Percentiles rank a stretch among this genome's conserved stretches.
phyloP scores from a whole-genome alignment of 2,888 invertebrate species.

The Harpalus rufipes region DNA sequence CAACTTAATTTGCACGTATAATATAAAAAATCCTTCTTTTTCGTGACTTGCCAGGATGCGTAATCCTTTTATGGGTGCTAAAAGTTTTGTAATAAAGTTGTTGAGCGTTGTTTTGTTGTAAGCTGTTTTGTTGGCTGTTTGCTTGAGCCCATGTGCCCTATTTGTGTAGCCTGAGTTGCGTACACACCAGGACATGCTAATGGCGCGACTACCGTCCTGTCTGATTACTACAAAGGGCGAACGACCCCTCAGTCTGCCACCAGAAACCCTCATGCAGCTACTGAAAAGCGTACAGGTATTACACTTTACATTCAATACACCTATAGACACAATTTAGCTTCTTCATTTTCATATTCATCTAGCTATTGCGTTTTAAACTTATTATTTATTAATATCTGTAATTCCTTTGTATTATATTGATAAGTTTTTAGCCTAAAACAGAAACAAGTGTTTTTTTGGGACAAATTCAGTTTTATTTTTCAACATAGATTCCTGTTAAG shows the following conservation, averaged over 20 bases:
- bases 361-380: not conserved
- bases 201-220: constrained; percentile 73
- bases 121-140: constrained; percentile 51
- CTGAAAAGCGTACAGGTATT: constrained; percentile 75
- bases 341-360: not conserved
- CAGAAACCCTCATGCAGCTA: constrained; percentile 72
- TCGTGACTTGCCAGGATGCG: no score
- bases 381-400: no score
- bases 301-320: constrained; percentile 68
- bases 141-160: constrained; percentile 59
- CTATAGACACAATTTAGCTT: constrained; percentile 5
- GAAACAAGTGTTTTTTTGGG: no score
- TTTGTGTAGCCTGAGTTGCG: constrained; percentile 65
- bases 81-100: not conserved
- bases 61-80: constrained; percentile 23
- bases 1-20: not conserved
- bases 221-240: constrained; percentile 70
- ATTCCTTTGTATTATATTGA: no score
- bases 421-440: no score
- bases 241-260: constrained; percentile 74
- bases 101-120: constrained; percentile 30
- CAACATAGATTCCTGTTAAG: no score
- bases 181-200: constrained; percentile 71
- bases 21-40: not conserved
- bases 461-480: no score